Conservation (phyloP, 2,113 vertebrate species). For the Cyphomyrus discorhynchus region DNA sequence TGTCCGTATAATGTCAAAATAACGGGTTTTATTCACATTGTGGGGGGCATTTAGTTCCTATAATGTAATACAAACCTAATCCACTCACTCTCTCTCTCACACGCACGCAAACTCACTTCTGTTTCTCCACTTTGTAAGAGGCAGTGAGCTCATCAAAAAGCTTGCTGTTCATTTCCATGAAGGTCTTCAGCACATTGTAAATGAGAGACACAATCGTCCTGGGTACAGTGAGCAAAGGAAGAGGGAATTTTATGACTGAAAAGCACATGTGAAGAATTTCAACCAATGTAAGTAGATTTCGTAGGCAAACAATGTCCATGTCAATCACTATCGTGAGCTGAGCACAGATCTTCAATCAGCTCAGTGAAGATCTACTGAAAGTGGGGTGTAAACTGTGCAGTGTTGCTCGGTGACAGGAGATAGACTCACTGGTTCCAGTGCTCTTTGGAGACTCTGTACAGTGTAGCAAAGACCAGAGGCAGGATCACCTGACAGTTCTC, state of each 20-base stretch:
- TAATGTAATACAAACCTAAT: too few species aligned
- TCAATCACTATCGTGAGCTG: background rate
- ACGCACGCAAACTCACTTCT: slow-evolving; percentile 70
- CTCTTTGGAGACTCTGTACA: slow-evolving; percentile 88
- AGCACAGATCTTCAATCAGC: background rate
- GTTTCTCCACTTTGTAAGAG: slow-evolving; percentile 89
- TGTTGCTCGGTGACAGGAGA: background rate
- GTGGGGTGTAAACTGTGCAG: background rate
- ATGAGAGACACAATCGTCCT: slow-evolving; percentile 89
- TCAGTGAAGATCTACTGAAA: background rate
- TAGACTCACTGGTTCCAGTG: slow-evolving; percentile 87
- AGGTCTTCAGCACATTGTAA: slow-evolving; percentile 89
- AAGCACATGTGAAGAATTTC: background rate
- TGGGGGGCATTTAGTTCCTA: too few species aligned
- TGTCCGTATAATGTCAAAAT: too few species aligned
- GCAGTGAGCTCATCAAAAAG: slow-evolving; percentile 87
- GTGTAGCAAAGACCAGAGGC: slow-evolving; percentile 80
- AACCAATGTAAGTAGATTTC: background rate
- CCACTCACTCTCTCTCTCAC: background rate
- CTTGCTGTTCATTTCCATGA: slow-evolving; percentile 93
- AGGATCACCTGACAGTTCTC: slow-evolving; percentile 88
- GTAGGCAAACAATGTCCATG: background rate
- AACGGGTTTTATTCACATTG: too few species aligned
- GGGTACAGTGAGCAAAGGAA: slow-evolving; percentile 5
- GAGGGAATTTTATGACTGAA: background rate